phyloP scores from a whole-genome alignment of 37 sponge, comb jelly and placozoan species.

The Chondrosia reniformis region DNA sequence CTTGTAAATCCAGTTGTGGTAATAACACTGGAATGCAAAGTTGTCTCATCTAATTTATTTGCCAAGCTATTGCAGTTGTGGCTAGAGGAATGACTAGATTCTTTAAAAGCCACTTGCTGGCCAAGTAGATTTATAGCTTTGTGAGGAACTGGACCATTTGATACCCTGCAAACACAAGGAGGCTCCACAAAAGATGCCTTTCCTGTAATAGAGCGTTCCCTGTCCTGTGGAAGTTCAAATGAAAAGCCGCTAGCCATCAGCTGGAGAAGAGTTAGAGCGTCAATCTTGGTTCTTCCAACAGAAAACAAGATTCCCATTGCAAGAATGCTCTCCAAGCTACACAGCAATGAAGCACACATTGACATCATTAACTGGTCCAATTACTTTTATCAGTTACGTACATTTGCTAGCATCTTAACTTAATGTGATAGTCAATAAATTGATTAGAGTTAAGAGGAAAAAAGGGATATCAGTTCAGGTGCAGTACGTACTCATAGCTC shows the following conservation, averaged over 20 bases:
- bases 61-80: neutral
- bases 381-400: too few species aligned
- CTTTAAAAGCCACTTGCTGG: conserved; percentile 50
- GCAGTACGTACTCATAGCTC: too few species aligned
- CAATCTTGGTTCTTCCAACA: conserved; percentile 37
- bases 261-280: conserved; percentile 53
- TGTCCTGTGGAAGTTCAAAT: neutral
- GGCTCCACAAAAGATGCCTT: too few species aligned
- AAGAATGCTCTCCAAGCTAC: conserved; percentile 57
- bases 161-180: neutral
- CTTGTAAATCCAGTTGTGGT: neutral
- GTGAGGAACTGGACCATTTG: neutral
- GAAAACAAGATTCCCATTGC: conserved; percentile 56
- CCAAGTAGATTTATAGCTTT: conserved; percentile 55
- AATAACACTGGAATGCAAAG: neutral
- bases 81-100: neutral
- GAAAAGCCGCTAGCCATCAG: conserved; percentile 30
- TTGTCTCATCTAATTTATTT: neutral
- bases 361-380: too few species aligned
- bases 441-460: too few species aligned
- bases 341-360: neutral
- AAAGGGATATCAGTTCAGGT: too few species aligned
- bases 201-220: neutral
- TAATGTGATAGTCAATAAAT: neutral
- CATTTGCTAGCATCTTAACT: neutral